Evolutionary conservation across 1,140 invertebrate genomes (phyloP), one percentile per base, ranked within the genome.

Genomic region (Drosophila paulistorum): DNA sequence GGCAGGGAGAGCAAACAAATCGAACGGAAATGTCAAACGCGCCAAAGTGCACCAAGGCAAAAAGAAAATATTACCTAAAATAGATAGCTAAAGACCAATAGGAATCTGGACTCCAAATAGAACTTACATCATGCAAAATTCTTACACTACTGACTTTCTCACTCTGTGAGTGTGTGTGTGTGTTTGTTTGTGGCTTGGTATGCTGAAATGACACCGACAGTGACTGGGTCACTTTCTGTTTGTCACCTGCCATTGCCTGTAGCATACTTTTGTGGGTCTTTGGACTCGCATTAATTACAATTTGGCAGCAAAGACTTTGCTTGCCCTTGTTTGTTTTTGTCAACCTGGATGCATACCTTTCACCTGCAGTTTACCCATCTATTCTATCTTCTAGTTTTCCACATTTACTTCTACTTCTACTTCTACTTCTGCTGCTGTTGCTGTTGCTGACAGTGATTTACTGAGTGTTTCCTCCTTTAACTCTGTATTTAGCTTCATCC

Each of bases 1-100:
- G 55, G 45, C 48, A 26, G 55, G 45, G 61, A 65, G 65, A 70
- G 81, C 89, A 89, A 89, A 91, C 77, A 91, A 91, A 89, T 91
- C 81, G 89, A 91, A 91, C 79, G 84, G 89, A 91, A 91, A 89
- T 87, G 87, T 90, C 87, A 81, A 86, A 81, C 86, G 87, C 76
- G 83, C 79, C 83, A 89, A 89, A 89, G 84, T 89, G 80, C 81
- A 90, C 74, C 51, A 89, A 75, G 75, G 77, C 77, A 83, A 80
- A 89, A 68, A 70, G 71, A 86, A 77, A 75, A 77, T 83, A 65
- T 80, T 79, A 71, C 60, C 68, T 66, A 76, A 83, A 83, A 51
- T 63, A 39, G 11, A 39, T 11, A 11, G 37, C 26, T 37, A 42
- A 23, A 41, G 65, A 17, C 57, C 30, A 30, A 30, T 62, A 61